Base-by-base conservation (phyloP, 2,113 vertebrate genomes). In the Tursiops truncatus region DNA sequence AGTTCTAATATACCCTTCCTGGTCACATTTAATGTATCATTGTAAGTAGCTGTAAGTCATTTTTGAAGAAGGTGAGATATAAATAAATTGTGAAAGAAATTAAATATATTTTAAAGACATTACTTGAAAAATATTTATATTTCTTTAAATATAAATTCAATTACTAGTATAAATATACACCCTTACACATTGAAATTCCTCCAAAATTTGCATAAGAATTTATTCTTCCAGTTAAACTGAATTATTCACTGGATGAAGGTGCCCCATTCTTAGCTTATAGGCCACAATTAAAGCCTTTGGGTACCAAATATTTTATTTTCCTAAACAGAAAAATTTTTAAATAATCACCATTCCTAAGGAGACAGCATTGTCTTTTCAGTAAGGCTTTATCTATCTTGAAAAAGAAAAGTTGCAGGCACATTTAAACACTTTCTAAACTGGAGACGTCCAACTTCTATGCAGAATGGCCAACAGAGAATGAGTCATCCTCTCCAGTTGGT, bases 101-200 rank as follows among this genome's bases (percentile, higher is more conserved):
- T 74, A 62, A 96, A 53, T 77, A n/a, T 67, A 73, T 63, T 70
- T 65, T 94, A 80, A 89, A 58, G 63, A 60, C 0, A 38, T 53
- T 47, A 56, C 26, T 91, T 91, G 71, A 96, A 89, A 81, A 88
- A 67, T 50, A 84, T 76, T 86, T 80, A 56, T 38, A 85, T 62
- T 41, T 83, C 77, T 95, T 93, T 31, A 96, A 91, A 77, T 67
- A 97, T 11, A 60, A 97, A 85, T 91, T 63, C 67, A 89, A 77
- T 17, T 73, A 60, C 47, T 70, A 65, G 28, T 92, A 1, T 62
- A 95, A 86, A 80, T 60, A 73, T 56, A 86, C 0, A 87, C 10
- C 92, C 1, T 53, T 47, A 70, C 0, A 80, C 33, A 91, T 9
- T 36, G 31, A 96, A 95, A 91, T 4, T 8, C 9, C 33, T 94